Base-by-base conservation (phyloP, 2,888 invertebrate genomes). In the Plagodis dolabraria region DNA sequence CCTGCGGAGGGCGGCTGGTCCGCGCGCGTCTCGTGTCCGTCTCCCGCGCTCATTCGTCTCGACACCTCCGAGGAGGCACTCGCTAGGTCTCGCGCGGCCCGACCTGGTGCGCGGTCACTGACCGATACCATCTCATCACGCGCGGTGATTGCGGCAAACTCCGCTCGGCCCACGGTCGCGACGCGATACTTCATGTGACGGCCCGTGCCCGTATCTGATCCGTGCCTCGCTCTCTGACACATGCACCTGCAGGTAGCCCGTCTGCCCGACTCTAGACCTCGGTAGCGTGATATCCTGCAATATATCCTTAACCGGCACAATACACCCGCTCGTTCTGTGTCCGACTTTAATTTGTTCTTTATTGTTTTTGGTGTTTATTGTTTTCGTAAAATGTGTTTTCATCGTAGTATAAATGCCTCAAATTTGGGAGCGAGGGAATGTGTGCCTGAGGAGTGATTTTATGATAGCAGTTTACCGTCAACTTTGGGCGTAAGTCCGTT, bases 311-410 rank as follows among this genome's bases (percentile, higher is more conserved):
- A 82, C 70, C 80, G 81, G 76, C 77, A 80, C 80, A 76, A 78
- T 82, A 82, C 74, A 74, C 79, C 74, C 83, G 84, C 83, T 79
- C 77, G 71, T 71, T 80, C 76, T 77, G 85, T 84, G 86, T 85
- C 85, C 85, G 77, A 84, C 80, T 87, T 86, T 80, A 85, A 88
- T 87, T 88, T 83, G 83, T 83, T 87, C 82, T 84, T 85, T 87
- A 87, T 89, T 86, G 86, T 87, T 89, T 88, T 84, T 79, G 79
- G 89, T 90, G 89, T 88, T 89, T 85, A 87, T 89, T 85, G 87
- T 88, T 87, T 86, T 81, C 77, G 74, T 80, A 79, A 83, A 82
- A 82, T 86, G 91, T 90, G 90, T 78, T 82, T 78, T 77, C 71
- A 74, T 77, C 74, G 75, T 72, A 79, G 72, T 80, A 74, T 47